A percentile compares a stretch with the other conserved stretches of the same genome.
phyloP scores from a whole-genome alignment of 1,140 invertebrate genomes.

The Saxidomus purpurata region DNA sequence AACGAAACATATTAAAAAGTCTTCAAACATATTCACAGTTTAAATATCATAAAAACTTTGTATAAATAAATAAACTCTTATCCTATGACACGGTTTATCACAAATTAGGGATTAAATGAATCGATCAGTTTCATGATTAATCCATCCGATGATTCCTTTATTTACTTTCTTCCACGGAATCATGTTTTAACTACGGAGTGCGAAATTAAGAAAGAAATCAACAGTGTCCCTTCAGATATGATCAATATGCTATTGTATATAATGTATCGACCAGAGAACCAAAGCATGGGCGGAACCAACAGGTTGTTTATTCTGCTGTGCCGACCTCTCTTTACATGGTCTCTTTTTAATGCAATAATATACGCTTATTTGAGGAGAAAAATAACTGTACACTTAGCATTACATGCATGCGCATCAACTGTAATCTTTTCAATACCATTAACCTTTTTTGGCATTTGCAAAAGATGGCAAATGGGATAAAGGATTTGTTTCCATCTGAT shows the following conservation, averaged over 20 bases:
- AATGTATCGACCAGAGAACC: neutral
- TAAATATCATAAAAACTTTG: neutral
- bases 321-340: no score
- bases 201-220: neutral
- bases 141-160: neutral
- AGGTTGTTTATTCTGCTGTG: no score
- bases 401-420: no score
- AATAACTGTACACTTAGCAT: no score
- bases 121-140: slow-evolving; percentile 24
- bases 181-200: neutral
- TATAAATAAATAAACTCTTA: neutral
- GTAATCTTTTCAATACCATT: no score
- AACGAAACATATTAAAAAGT: neutral
- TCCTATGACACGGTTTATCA: neutral
- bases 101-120: slow-evolving; percentile 25
- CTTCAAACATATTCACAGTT: neutral
- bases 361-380: no score
- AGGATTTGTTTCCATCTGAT: no score
- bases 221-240: neutral
- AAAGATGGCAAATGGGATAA: no score
- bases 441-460: no score
- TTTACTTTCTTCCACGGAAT: neutral
- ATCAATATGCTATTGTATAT: slow-evolving; percentile 21
- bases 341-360: no score
- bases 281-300: neutral